A percentile compares a stretch with the other conserved stretches of the same genome.
Evolutionary conservation across 2,113 vertebrate species (phyloP).

Genomic region (human): GRCh38 chr3:115858001-115858500

Average conservation of each 20-base stretch:
- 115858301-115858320: not conserved
- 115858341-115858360: not conserved
- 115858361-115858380: not conserved
- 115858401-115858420: not conserved
- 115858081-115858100: not conserved
- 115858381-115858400: constrained; percentile 4
- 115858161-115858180: fast-evolving
- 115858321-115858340: not conserved
- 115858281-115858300: not conserved
- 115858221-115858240: not conserved
- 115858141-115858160: too few species aligned
- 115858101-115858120: not conserved
- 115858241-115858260: not conserved
- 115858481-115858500: not conserved
- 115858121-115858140: not conserved
- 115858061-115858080: not conserved
- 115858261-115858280: not conserved
- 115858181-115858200: not conserved
- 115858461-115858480: not conserved
- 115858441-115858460: not conserved
- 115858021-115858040: not conserved
- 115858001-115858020: constrained; percentile 26
- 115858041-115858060: constrained; percentile 1
- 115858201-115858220: not conserved
- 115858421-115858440: not conserved